phyloP scores from a whole-genome alignment of 2,113 vertebrate genomes.

The Triplophysa dalaica region DNA sequence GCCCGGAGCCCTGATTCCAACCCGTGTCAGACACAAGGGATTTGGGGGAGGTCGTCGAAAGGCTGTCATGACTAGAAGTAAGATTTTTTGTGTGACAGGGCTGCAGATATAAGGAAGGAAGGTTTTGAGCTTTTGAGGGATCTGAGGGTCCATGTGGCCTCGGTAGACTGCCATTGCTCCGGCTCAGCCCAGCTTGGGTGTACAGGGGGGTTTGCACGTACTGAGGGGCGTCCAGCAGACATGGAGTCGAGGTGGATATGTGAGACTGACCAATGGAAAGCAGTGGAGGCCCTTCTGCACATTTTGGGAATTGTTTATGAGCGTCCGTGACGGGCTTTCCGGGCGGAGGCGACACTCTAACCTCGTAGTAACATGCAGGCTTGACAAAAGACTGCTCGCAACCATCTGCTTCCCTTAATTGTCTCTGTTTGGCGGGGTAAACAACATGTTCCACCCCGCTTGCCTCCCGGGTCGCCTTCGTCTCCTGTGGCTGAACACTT shows the following conservation, averaged over 20 bases:
- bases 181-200: conserved; percentile 27
- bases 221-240: conserved; percentile 39
- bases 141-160: conserved; percentile 35
- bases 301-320: not conserved
- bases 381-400: conserved; percentile 17
- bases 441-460: conserved; percentile 23
- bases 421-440: conserved; percentile 39
- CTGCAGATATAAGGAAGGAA: not conserved
- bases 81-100: rapidly evolving
- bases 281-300: not conserved
- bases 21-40: conserved; percentile 26
- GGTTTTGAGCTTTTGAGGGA: not conserved
- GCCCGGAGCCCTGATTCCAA: conserved; percentile 6
- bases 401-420: conserved; percentile 44
- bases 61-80: conserved; percentile 48
- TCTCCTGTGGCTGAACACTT: conserved; percentile 20
- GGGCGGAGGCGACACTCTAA: not conserved
- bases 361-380: conserved; percentile 8
- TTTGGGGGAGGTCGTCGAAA: conserved; percentile 26
- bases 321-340: not conserved
- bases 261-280: not conserved
- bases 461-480: conserved; percentile 12
- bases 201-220: not conserved
- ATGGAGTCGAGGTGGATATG: conserved; percentile 51
- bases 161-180: conserved; percentile 40